A percentile compares a stretch with the other conserved stretches of the same genome.
These are phyloP conservation scores for Pachycephala philippinensis DNA, from an alignment of 2,113 vertebrate genomes.

Conservation along the genomic window DNA sequence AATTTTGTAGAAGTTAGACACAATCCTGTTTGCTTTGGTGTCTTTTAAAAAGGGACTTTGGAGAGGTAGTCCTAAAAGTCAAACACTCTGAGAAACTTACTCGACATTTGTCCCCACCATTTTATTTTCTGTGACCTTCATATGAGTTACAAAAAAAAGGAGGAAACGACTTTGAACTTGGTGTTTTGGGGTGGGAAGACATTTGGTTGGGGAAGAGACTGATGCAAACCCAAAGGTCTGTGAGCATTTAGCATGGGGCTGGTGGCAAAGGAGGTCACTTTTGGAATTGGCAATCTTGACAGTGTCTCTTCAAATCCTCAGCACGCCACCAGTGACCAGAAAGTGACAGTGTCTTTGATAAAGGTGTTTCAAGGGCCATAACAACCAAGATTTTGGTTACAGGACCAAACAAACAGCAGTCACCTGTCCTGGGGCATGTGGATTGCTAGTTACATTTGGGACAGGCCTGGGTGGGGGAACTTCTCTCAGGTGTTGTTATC, in stretches of 20 bases:
- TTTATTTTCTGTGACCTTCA: constrained; percentile 11
- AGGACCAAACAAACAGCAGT: constrained; percentile 41
- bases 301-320: not conserved
- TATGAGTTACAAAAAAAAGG: not conserved
- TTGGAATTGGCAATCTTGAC: not conserved
- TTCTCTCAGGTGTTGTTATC: not conserved
- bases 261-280: not conserved
- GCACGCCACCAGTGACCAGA: not conserved
- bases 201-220: not conserved
- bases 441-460: not conserved
- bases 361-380: not conserved
- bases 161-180: not conserved
- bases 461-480: not conserved
- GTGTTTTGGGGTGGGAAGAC: not conserved
- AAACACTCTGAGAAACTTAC: not conserved
- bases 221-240: not conserved
- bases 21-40: constrained; percentile 48
- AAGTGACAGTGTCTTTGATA: not conserved
- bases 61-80: constrained; percentile 15
- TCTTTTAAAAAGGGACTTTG: constrained; percentile 46
- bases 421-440: not conserved
- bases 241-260: not conserved
- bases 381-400: not conserved
- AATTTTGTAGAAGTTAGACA: constrained; percentile 61
- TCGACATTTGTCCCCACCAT: not conserved